These are phyloP conservation scores for Hypothenemus hampei DNA, from an alignment of 1,140 invertebrate genomes.

Conservation along the genomic window DNA sequence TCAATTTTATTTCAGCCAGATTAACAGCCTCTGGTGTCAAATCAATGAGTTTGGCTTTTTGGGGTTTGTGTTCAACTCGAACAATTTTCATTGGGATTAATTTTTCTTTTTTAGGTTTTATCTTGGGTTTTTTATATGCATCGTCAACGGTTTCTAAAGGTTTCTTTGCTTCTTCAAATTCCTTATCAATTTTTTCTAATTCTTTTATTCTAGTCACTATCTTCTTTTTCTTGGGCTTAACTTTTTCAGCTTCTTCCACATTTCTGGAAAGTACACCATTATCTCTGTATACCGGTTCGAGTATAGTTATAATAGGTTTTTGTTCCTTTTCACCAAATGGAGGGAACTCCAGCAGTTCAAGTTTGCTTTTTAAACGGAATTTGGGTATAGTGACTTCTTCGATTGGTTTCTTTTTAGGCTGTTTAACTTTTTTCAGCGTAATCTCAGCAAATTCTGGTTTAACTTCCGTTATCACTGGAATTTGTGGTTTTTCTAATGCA, in stretches of 20 bases:
- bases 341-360: slow-evolving; percentile 58
- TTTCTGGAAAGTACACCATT: slow-evolving; percentile 66
- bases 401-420: slow-evolving; percentile 37
- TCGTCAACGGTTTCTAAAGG: slow-evolving; percentile 32
- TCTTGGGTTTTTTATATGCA: slow-evolving; percentile 29
- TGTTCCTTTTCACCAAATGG: slow-evolving; percentile 45
- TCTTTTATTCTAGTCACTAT: slow-evolving; percentile 67
- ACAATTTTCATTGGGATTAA: slow-evolving; percentile 32
- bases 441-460: slow-evolving; percentile 39
- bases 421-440: slow-evolving; percentile 41
- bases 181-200: slow-evolving; percentile 44
- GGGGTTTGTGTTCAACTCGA: slow-evolving; percentile 22
- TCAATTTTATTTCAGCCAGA: slow-evolving; percentile 37
- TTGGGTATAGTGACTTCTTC: slow-evolving; percentile 54
- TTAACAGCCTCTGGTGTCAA: slow-evolving; percentile 31
- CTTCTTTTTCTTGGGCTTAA: slow-evolving; percentile 59
- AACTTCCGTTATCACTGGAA: slow-evolving; percentile 22
- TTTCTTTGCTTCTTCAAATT: slow-evolving; percentile 33
- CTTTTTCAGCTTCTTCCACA: slow-evolving; percentile 60
- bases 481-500: slow-evolving; percentile 20
- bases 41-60: slow-evolving; percentile 34
- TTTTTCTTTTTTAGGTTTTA: slow-evolving; percentile 29
- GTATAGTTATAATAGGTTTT: slow-evolving; percentile 45
- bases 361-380: slow-evolving; percentile 59
- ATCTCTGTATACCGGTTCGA: slow-evolving; percentile 54